phyloP scores from a whole-genome alignment of 2,888 invertebrate species.

The Helicoverpa assulta region DNA sequence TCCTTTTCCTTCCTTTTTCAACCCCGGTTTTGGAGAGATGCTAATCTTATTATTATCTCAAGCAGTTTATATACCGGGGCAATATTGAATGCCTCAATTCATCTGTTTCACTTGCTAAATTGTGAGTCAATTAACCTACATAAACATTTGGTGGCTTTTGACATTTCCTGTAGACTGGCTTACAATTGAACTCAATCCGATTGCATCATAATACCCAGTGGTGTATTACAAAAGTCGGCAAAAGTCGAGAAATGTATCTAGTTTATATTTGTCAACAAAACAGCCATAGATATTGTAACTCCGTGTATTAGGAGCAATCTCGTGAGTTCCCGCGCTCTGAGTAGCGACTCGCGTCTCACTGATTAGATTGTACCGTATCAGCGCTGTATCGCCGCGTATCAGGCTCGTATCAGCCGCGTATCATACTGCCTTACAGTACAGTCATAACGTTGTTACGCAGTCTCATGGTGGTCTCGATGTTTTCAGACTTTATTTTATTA shows the following conservation, averaged over 20 bases:
- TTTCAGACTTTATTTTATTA: background rate
- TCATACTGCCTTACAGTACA: slow-evolving; percentile 10
- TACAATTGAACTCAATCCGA: too few relatives aligned
- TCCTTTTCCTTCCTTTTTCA: too few relatives aligned
- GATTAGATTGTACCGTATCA: slow-evolving; percentile 43
- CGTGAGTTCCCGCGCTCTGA: background rate
- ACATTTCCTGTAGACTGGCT: too few relatives aligned
- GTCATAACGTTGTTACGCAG: slow-evolving; percentile 12
- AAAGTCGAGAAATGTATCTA: background rate
- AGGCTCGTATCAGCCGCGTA: slow-evolving; percentile 35
- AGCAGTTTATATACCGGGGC: too few relatives aligned
- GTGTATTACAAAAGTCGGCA: too few relatives aligned
- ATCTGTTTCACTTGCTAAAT: too few relatives aligned
- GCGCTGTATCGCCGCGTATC: slow-evolving; percentile 20
- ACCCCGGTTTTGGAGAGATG: too few relatives aligned
- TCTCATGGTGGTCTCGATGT: background rate
- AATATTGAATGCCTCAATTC: too few relatives aligned
- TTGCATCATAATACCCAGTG: too few relatives aligned
- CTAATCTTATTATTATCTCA: too few relatives aligned
- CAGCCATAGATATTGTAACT: background rate
- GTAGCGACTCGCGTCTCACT: slow-evolving; percentile 17
- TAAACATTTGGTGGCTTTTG: too few relatives aligned
- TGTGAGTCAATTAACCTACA: too few relatives aligned
- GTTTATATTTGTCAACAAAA: background rate
- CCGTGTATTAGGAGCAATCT: slow-evolving; percentile 31